Base-by-base conservation (phyloP, 64 coral and sea anemone species). In the Porites australiensis region DNA sequence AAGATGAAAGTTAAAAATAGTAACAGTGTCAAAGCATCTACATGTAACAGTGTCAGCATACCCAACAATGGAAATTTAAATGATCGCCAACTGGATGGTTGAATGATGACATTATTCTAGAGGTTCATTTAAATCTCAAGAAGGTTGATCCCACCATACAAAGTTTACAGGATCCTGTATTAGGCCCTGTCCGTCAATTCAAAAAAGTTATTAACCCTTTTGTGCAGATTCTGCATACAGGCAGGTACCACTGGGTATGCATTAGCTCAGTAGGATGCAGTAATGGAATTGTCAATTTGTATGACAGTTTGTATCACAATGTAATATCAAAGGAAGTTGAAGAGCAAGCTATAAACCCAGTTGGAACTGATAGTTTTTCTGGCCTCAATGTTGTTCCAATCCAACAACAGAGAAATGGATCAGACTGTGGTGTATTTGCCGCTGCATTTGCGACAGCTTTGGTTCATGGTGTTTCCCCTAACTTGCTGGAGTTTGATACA, bases 171-270 rank as follows among this genome's bases (percentile, higher is more conserved):
- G n/a, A n/a, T n/a, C n/a, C n/a, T n/a, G n/a, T n/a, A n/a, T n/a
- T n/a, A n/a, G n/a, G n/a, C n/a, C n/a, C n/a, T n/a, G n/a, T n/a
- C n/a, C n/a, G n/a, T n/a, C n/a, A 85, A 49, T 85, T 85, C 62
- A 68, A 15, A 85, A 85, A 44, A 69, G 59, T 85, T 61, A 65
- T 44, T 48, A 85, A 65, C 27, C 55, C 52, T 82, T 85, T 68
- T 85, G 63, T 85, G 57, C 87, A 89, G 65, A 77, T 77, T 89
- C 71, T 89, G 60, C 37, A 89, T 23, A 89, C 87, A 76, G 87
- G 87, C 71, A 89, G 45, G 75, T 60, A 76, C 60, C 87, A 89
- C 87, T 89, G 87, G 87, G 87, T 89, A 59, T 89, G 72, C 74
- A 76, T 89, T 72, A 89, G 88, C 70, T 89, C 88, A 89, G 43